Evolutionary conservation across 1,140 invertebrate genomes (phyloP), one percentile per base, ranked within the genome.

Genomic region (Plectrocnemia conspersa): DNA sequence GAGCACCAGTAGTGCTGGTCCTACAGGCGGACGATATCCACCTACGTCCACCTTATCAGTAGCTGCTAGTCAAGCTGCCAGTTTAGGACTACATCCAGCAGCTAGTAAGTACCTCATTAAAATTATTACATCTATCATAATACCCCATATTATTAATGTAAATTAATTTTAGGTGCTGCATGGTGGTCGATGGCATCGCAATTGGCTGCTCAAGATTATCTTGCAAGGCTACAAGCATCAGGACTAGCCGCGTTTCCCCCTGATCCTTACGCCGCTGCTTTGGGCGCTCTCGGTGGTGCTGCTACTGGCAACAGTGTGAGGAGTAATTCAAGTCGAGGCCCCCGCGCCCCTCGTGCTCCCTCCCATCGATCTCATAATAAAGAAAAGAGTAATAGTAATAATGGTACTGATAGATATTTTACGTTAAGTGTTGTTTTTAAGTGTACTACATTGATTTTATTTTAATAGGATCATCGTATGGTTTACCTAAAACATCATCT

Each of bases 171-270:
- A 79, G 86, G 84, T 71, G 84, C 84, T 60, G 84, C 85, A 53
- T 91, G 89, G 89, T 91, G 87, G 87, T 86, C 84, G 18, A 89
- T 91, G 86, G 86, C 88, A 18, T 86, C 84, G 22, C 88, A 90
- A 64, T 69, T 91, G 52, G 88, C 88, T 11, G 86, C 88, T 3
- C 88, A 90, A 66, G 88, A 91, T 65, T 91, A 91, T 71, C 77
- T 91, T 25, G 85, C 84, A 18, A 77, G 87, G 52, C 70, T 91
- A 46, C 87, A 90, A 69, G 86, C 85, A 1, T 82, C 85, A 16
- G 85, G 85, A 3, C 67, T 88, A 18, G 81, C 83, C 38, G 80
- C 80, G 56, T 82, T 83, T 64, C 79, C 83, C 2, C 68, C 64
- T 0, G 77, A 78, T 56, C 73, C 76, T 0, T 79, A 77, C 42